Base-by-base conservation (phyloP, 1,140 invertebrate genomes). In the Cyphomyrmex costatus region DNA sequence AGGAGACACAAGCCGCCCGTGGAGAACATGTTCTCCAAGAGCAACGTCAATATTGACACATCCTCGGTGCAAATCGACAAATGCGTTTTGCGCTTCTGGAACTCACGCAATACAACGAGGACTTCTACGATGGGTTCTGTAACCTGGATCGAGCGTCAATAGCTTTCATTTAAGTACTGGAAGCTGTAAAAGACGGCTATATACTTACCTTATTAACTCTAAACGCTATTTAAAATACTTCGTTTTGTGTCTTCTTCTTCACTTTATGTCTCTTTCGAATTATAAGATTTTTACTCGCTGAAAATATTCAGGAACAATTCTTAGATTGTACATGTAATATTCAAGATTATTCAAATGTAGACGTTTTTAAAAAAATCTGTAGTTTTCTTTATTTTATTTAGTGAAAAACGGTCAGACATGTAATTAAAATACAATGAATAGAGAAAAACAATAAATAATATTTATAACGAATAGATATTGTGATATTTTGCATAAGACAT, bases 31-130 rank as follows among this genome's bases (percentile, higher is more conserved):
- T 89, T 88, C 65, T 16, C 86, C 68, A 58, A 93, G 93, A 93
- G 93, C 89, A 91, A 78, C 79, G 91, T 91, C 92, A 93, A 93
- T 93, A 93, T 92, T 92, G 91, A 91, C 84, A 85, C 86, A 84
- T 90, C 85, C 90, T 91, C 89, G 73, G 90, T 88, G 89, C 83
- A 89, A 91, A 90, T 93, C 89, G 90, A 85, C 87, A 91, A 90
- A 90, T 88, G 73, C 61, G 73, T 78, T 85, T 87, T 85, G 68
- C 82, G 73, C 89, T 90, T 74, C 89, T 88, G 89, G 80, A 88
- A 80, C 85, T 87, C 73, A 79, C 66, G 42, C 79, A 58, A 82
- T 65, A 66, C 86, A 84, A 56, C 60, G 73, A 27, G 63, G 51
- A 42, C 53, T 70, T 24, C 30, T n/a, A 24, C 21, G 65, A 76